Evolutionary conservation across 1,140 invertebrate species (phyloP).

Genomic region (Geopemphigus sp.): DNA sequence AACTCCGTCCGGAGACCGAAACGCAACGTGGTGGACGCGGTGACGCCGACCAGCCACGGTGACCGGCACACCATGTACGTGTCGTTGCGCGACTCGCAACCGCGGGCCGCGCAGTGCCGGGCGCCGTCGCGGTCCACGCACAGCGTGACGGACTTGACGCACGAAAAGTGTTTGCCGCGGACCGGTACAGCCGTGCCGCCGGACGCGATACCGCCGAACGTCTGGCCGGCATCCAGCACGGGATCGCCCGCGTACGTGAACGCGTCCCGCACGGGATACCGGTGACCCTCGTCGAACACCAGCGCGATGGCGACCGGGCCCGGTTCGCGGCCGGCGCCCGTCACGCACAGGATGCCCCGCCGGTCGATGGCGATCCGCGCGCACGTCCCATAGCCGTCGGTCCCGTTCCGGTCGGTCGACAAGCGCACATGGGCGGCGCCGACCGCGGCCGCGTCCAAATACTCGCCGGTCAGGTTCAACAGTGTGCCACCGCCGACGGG

Average conservation of each 20-base stretch:
- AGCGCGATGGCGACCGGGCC: no score
- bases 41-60: not conserved
- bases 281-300: no score
- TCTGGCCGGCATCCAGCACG: not conserved
- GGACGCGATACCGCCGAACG: not conserved
- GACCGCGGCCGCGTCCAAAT: not conserved
- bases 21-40: not conserved
- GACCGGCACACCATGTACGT: not conserved
- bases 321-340: not conserved
- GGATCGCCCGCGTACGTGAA: not conserved
- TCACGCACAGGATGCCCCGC: not conserved
- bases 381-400: no score
- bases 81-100: not conserved
- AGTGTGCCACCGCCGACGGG: not conserved
- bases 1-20: not conserved
- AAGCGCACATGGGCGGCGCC: not conserved
- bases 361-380: not conserved
- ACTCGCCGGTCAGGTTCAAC: not conserved
- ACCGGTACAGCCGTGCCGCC: not conserved
- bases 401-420: not conserved
- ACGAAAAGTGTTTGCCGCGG: not conserved
- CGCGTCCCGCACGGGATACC: no score
- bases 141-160: slow-evolving; percentile 51
- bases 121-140: not conserved
- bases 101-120: not conserved